These are phyloP conservation scores for Sarotherodon lohbergeri DNA, from an alignment of 2,113 vertebrate genomes.

Conservation along the genomic window DNA sequence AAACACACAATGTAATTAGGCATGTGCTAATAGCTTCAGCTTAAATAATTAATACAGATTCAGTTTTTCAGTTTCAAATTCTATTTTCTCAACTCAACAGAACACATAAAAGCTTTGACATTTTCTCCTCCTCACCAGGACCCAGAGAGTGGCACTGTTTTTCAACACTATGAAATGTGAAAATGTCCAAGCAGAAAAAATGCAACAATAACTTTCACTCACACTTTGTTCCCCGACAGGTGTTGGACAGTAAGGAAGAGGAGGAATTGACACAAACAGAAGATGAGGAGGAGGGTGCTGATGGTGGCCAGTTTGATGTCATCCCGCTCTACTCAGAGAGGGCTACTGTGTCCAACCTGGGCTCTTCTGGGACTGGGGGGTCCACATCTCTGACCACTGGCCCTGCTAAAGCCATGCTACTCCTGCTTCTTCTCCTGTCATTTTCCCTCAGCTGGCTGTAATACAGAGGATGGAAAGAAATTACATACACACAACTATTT, in stretches of 20 bases:
- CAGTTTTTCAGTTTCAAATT: not conserved
- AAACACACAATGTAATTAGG: not conserved
- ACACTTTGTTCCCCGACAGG: constrained; percentile 24
- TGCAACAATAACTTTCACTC: not conserved
- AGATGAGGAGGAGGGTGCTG: constrained; percentile 9
- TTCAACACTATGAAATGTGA: not conserved
- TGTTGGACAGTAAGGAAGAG: constrained; percentile 55
- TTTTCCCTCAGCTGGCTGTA: constrained; percentile 48
- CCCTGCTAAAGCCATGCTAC: constrained; percentile 8
- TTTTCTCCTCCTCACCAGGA: not conserved
- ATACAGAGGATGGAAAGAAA: not conserved
- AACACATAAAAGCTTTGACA: not conserved
- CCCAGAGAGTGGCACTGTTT: not conserved
- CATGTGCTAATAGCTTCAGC: not conserved
- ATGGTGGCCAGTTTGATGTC: constrained; percentile 51
- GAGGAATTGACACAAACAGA: constrained; percentile 18
- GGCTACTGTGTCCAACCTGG: constrained; percentile 61
- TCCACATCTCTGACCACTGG: not conserved
- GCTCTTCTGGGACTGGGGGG: constrained; percentile 36
- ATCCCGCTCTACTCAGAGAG: constrained; percentile 63
- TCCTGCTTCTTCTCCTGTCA: constrained; percentile 44
- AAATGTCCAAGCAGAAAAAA: not conserved
- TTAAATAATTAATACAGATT: not conserved
- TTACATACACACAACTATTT: constrained; percentile 2
- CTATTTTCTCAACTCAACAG: not conserved